Conservation (phyloP, 2,888 invertebrate genomes). For the Omphaloscelis lunosa region DNA sequence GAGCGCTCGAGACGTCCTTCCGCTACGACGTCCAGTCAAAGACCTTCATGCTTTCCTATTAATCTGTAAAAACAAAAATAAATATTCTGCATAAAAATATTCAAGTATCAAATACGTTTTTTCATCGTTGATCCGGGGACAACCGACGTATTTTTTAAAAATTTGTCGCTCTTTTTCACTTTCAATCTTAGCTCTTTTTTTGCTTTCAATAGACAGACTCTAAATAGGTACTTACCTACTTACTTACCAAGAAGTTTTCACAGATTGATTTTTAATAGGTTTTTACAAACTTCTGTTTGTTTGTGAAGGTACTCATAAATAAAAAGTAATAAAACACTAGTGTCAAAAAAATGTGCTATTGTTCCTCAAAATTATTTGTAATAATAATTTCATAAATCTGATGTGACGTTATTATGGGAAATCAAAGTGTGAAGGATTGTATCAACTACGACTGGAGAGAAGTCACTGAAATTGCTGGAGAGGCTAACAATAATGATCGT, state of each 20-base stretch:
- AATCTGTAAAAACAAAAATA: too few species aligned
- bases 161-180: too few species aligned
- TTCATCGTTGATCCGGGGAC: too few species aligned
- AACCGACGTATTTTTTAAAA: too few species aligned
- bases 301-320: background rate
- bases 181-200: too few species aligned
- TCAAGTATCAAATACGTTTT: too few species aligned
- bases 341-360: constrained; percentile 37
- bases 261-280: background rate
- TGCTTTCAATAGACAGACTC: too few species aligned
- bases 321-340: background rate
- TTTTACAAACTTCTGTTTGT: background rate
- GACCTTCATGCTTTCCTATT: too few species aligned
- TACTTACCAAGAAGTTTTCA: constrained; percentile 6
- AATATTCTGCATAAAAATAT: too few species aligned
- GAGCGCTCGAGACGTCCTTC: too few species aligned
- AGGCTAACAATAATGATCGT: constrained; percentile 29
- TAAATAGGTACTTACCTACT: too few species aligned
- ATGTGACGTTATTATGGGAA: constrained; percentile 63
- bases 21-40: too few species aligned
- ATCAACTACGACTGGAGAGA: constrained; percentile 35
- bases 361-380: constrained; percentile 41
- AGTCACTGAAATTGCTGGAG: constrained; percentile 45
- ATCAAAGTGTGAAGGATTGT: constrained; percentile 58
- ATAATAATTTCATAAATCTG: background rate